Conservation (phyloP, 2,888 invertebrate species). For the Tiliacea citrago region DNA sequence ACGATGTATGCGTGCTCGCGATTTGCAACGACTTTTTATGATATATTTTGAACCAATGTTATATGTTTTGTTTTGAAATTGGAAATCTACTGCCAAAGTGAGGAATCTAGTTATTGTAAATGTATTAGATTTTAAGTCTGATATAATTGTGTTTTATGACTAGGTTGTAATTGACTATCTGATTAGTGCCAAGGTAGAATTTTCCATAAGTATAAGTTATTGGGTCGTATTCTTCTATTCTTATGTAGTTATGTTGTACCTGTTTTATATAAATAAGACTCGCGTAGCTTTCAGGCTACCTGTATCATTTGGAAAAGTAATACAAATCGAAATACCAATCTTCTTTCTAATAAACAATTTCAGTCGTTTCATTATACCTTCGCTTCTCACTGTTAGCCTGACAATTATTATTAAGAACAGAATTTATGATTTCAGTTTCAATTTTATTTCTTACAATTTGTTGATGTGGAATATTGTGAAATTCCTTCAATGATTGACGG, state of each 20-base stretch:
- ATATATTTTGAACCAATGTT: slow-evolving; percentile 24
- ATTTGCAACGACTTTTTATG: background rate
- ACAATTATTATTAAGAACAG: background rate
- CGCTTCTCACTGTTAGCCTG: background rate
- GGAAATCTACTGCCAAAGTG: slow-evolving; percentile 48
- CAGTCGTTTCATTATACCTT: background rate
- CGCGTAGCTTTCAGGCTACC: background rate
- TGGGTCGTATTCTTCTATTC: slow-evolving; percentile 30
- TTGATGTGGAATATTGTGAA: background rate
- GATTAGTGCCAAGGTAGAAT: slow-evolving; percentile 51
- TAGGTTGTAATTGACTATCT: slow-evolving; percentile 33
- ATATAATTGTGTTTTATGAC: slow-evolving; percentile 44
- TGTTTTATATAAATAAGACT: slow-evolving; percentile 16
- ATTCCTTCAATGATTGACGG: slow-evolving; percentile 10
- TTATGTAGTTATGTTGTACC: background rate
- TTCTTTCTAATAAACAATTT: background rate
- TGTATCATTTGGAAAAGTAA: background rate
- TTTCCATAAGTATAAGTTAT: slow-evolving; percentile 2
- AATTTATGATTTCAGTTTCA: background rate
- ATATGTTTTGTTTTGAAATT: slow-evolving; percentile 24
- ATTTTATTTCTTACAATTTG: background rate
- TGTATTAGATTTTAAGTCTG: slow-evolving; percentile 57
- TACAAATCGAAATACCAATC: background rate
- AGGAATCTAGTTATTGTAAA: slow-evolving; percentile 19
- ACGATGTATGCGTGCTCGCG: background rate